Evolutionary conservation across 2,113 vertebrate species (phyloP).

Genomic region (Pygoscelis antarcticus): DNA sequence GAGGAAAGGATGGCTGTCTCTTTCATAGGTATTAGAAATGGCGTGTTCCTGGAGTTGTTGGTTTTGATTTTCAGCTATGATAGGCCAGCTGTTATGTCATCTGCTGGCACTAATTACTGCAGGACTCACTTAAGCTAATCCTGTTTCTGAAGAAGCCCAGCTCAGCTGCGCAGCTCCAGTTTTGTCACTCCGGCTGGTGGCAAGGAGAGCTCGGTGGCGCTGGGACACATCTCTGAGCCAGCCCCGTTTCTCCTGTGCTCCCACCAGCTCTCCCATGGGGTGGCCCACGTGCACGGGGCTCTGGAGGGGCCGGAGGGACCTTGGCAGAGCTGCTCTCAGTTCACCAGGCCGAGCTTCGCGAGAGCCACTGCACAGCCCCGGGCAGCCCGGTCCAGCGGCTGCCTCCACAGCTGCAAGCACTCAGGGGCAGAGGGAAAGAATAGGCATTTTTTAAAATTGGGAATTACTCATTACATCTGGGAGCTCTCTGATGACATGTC

Average conservation of each 20-base stretch:
- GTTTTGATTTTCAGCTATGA: background rate
- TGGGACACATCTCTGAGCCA: accelerated
- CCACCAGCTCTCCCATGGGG: background rate
- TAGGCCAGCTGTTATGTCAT: background rate
- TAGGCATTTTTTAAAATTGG: background rate
- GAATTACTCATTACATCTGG: background rate
- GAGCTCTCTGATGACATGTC: background rate
- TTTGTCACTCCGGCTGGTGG: background rate
- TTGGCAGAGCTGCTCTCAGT: background rate
- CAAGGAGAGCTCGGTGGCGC: background rate
- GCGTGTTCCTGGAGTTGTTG: background rate
- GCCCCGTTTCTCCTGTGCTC: background rate
- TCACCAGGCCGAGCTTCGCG: background rate
- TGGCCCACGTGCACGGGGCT: background rate
- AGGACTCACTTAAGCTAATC: background rate
- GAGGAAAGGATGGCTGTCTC: accelerated
- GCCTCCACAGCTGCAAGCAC: background rate
- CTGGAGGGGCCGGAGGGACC: background rate
- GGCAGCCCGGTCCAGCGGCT: background rate
- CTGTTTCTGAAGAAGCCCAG: background rate
- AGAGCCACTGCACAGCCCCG: background rate
- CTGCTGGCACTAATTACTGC: background rate
- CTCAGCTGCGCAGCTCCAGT: background rate
- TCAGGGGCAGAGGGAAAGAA: background rate
- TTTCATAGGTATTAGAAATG: background rate